These are phyloP conservation scores for Autographa gamma DNA, from an alignment of 2,888 invertebrate species.

Conservation along the genomic window DNA sequence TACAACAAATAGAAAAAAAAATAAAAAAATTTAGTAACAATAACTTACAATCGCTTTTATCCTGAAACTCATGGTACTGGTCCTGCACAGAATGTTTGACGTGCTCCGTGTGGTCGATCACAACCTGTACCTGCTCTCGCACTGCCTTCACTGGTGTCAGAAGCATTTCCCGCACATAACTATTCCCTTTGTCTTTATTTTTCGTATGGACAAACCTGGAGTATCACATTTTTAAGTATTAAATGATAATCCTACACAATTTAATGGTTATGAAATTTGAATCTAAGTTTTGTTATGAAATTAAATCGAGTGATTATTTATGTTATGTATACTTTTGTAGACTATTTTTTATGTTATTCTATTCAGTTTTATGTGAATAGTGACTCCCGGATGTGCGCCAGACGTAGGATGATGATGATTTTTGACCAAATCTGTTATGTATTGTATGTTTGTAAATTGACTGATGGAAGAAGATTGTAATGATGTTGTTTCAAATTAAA, in stretches of 20 bases:
- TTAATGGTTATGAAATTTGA: background rate
- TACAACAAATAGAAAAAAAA: no score
- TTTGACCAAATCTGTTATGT: background rate
- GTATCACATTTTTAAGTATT: conserved; percentile 14
- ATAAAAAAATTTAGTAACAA: no score
- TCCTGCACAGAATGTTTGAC: conserved; percentile 73
- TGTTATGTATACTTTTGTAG: background rate
- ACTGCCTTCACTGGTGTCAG: conserved; percentile 74
- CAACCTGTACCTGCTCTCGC: conserved; percentile 76
- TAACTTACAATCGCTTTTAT: conserved; percentile 79
- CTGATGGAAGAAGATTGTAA: background rate
- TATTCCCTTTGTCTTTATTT: conserved; percentile 60
- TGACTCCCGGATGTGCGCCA: background rate
- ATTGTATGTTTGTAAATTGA: background rate
- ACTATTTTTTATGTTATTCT: background rate
- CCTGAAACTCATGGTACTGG: conserved; percentile 75
- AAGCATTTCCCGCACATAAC: conserved; percentile 69
- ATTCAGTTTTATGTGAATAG: background rate
- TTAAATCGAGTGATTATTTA: background rate
- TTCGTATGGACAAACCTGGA: conserved; percentile 69
- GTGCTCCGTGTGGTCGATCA: conserved; percentile 74
- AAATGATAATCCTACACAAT: background rate
- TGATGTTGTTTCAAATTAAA: background rate
- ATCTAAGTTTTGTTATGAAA: background rate
- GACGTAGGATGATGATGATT: background rate